Evolutionary conservation across 1,140 invertebrate species (phyloP).

Genomic region (Platyscapa corneri): DNA sequence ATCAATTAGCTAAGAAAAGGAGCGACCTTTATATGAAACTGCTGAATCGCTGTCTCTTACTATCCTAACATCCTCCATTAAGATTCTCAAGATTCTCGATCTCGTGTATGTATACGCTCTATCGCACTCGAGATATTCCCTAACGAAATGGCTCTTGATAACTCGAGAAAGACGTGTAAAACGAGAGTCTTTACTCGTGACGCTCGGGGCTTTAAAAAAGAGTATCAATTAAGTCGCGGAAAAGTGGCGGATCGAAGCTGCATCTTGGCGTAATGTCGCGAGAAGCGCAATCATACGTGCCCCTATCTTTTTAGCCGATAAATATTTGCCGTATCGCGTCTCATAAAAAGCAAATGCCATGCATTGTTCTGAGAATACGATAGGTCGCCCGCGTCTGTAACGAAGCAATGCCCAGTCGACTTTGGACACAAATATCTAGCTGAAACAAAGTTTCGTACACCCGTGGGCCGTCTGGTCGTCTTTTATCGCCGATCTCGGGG

Average conservation of each 20-base stretch:
- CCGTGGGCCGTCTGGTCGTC: not conserved
- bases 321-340: not conserved
- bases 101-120: not conserved
- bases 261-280: too few species aligned
- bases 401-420: not conserved
- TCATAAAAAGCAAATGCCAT: not conserved
- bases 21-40: not conserved
- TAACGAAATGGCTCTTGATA: not conserved
- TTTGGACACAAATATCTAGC: not conserved
- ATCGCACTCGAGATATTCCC: not conserved
- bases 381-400: not conserved
- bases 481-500: slow-evolving; percentile 10
- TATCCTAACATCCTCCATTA: not conserved
- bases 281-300: not conserved
- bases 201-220: not conserved
- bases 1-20: slow-evolving; percentile 8
- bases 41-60: not conserved
- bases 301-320: not conserved
- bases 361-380: not conserved
- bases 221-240: slow-evolving; percentile 11
- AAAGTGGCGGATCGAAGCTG: not conserved
- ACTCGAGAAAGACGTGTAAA: slow-evolving; percentile 3
- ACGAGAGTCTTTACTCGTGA: not conserved
- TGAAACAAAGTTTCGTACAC: not conserved
- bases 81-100: not conserved